Conservation (phyloP, 2,888 invertebrate species). For the Dioctria rufipes region DNA sequence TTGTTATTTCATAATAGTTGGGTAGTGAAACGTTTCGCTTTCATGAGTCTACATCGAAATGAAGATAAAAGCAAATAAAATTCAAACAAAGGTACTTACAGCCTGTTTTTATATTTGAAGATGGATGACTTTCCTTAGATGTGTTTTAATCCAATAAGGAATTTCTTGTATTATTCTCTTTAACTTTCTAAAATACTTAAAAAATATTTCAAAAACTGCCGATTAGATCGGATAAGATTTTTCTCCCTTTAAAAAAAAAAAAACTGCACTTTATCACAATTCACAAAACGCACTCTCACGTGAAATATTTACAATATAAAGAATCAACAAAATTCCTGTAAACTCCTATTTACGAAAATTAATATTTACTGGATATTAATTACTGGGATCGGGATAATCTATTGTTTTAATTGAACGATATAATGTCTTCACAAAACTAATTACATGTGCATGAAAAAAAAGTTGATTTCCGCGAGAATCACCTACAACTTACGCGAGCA, state of each 20-base stretch:
- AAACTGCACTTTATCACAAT: background rate
- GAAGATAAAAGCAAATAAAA: background rate
- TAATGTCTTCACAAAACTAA: too few species aligned
- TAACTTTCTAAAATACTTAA: background rate
- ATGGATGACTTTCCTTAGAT: background rate
- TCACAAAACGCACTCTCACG: background rate
- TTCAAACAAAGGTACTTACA: constrained; percentile 11
- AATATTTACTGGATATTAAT: too few species aligned
- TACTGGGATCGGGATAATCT: too few species aligned
- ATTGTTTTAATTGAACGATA: too few species aligned
- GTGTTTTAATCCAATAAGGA: background rate
- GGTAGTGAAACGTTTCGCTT: background rate
- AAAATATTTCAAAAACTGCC: background rate
- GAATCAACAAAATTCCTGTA: too few species aligned
- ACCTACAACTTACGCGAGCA: constrained; percentile 34
- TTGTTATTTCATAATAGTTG: background rate
- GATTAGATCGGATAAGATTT: background rate
- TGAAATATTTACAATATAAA: too few species aligned
- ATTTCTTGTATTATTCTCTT: background rate
- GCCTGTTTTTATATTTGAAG: background rate
- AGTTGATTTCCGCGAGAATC: constrained; percentile 1
- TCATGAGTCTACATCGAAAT: background rate
- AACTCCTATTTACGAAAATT: too few species aligned
- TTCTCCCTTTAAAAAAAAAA: background rate
- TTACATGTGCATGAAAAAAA: too few species aligned